phyloP scores from a whole-genome alignment of 2,888 invertebrate species.

The Margaritifera margaritifera region DNA sequence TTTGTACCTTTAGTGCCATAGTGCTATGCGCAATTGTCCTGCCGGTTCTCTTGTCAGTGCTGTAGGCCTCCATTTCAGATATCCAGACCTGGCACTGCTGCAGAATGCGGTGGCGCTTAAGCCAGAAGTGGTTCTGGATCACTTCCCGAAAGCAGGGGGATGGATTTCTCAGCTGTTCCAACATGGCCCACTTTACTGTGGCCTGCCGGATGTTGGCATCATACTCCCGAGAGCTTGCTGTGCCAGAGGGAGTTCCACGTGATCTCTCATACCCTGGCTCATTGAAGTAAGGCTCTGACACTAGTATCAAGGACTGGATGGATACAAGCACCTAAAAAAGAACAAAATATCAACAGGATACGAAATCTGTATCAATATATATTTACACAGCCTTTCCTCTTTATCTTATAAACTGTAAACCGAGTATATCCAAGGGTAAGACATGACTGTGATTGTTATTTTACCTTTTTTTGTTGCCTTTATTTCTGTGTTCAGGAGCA shows the following conservation, averaged over 20 bases:
- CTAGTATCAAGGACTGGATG: constrained; percentile 74
- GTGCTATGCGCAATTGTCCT: constrained; percentile 83
- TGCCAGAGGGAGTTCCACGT: constrained; percentile 78
- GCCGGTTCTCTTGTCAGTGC: constrained; percentile 84
- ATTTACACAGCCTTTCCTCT: too few species aligned
- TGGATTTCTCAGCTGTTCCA: constrained; percentile 92
- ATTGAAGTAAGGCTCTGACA: constrained; percentile 74
- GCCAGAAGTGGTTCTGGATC: constrained; percentile 94
- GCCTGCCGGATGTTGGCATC: constrained; percentile 96
- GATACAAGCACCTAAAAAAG: constrained; percentile 71
- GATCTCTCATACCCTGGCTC: constrained; percentile 74
- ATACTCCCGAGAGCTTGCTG: constrained; percentile 92
- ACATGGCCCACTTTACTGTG: constrained; percentile 96
- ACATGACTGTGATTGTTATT: too few species aligned
- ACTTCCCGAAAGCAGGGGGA: constrained; percentile 84
- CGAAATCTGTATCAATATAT: neutral
- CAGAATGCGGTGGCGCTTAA: constrained; percentile 92
- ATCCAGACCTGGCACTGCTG: constrained; percentile 93
- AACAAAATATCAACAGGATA: neutral
- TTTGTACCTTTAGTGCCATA: constrained; percentile 79
- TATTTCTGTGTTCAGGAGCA: too few species aligned
- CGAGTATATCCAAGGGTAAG: too few species aligned
- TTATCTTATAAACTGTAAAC: too few species aligned
- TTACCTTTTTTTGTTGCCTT: too few species aligned
- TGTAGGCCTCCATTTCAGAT: constrained; percentile 86